A percentile compares a stretch with the other conserved stretches of the same genome.
These are phyloP conservation scores for Thunnus thynnus DNA, from an alignment of 2,113 vertebrate genomes.

Conservation along the genomic window DNA sequence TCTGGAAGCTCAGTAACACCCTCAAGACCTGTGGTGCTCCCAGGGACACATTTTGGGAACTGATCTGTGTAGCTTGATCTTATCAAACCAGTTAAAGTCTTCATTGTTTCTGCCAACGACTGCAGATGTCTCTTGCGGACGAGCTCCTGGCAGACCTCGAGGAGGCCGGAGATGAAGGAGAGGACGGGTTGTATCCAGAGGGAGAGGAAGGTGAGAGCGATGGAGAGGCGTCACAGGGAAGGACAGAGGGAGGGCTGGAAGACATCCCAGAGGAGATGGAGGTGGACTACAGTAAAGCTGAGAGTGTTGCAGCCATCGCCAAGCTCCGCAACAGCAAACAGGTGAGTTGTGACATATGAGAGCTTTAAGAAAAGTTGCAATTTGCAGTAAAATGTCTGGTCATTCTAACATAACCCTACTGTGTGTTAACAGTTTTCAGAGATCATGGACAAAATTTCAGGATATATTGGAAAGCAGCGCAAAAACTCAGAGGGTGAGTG, in stretches of 20 bases:
- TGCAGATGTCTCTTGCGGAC: conserved; percentile 92
- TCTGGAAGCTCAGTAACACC: too few species aligned
- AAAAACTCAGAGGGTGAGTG: conserved; percentile 88
- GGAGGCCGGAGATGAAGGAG: conserved; percentile 92
- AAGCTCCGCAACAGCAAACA: conserved; percentile 93
- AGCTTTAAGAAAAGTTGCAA: neutral
- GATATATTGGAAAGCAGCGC: conserved; percentile 90
- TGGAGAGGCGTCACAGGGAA: conserved; percentile 81
- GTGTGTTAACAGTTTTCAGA: conserved; percentile 87
- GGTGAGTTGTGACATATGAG: conserved; percentile 73
- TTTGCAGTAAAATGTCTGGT: neutral
- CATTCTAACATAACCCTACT: neutral
- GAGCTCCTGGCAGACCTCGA: conserved; percentile 93
- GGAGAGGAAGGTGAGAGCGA: conserved; percentile 90
- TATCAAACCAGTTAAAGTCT: neutral
- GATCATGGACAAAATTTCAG: conserved; percentile 90
- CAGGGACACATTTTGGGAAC: neutral
- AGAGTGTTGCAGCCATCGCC: conserved; percentile 91
- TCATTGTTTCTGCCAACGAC: neutral
- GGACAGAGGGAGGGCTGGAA: conserved; percentile 82
- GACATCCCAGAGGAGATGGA: conserved; percentile 94
- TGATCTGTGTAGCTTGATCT: neutral
- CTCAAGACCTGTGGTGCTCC: too few species aligned
- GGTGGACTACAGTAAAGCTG: conserved; percentile 88
- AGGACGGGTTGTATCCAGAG: conserved; percentile 89